Evolutionary conservation across 1,140 invertebrate genomes (phyloP).

Genomic region (Manduca sexta): DNA sequence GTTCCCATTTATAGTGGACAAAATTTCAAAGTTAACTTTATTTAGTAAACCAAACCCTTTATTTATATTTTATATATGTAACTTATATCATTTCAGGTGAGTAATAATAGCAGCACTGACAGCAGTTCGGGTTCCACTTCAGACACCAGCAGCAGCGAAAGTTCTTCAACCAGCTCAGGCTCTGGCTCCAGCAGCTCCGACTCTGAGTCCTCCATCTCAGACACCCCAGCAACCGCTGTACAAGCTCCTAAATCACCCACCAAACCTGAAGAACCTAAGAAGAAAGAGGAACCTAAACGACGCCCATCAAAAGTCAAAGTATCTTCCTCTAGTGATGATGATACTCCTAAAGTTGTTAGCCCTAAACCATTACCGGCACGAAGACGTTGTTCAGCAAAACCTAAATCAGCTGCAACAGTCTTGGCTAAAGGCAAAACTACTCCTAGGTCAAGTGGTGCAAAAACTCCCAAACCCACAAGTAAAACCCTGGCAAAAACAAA

Average conservation of each 20-base stretch:
- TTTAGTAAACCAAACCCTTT: no score
- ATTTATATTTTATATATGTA: no score
- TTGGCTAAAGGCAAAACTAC: slow-evolving; percentile 45
- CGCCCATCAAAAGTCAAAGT: slow-evolving; percentile 46
- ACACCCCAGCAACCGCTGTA: slow-evolving; percentile 31
- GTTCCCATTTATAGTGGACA: no score
- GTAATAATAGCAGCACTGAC: slow-evolving; percentile 76
- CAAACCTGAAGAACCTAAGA: slow-evolving; percentile 67
- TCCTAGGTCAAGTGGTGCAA: slow-evolving; percentile 37
- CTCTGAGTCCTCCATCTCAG: slow-evolving; percentile 70
- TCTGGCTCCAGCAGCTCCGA: slow-evolving; percentile 80
- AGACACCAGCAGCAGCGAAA: slow-evolving; percentile 79
- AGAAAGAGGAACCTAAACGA: slow-evolving; percentile 69
- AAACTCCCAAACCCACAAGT: slow-evolving; percentile 48
- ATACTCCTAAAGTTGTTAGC: slow-evolving; percentile 40
- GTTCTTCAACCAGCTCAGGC: slow-evolving; percentile 80
- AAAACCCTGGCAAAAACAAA: slow-evolving; percentile 57
- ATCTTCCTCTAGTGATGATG: slow-evolving; percentile 67
- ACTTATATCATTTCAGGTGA: slow-evolving; percentile 53
- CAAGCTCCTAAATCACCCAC: slow-evolving; percentile 32
- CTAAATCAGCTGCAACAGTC: slow-evolving; percentile 48
- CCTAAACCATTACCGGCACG: slow-evolving; percentile 48
- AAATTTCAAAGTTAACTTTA: no score
- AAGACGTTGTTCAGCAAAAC: slow-evolving; percentile 57
- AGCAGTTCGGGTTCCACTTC: slow-evolving; percentile 78